Conservation (phyloP, 2,888 invertebrate genomes). For the Chromoteleia sp. region DNA sequence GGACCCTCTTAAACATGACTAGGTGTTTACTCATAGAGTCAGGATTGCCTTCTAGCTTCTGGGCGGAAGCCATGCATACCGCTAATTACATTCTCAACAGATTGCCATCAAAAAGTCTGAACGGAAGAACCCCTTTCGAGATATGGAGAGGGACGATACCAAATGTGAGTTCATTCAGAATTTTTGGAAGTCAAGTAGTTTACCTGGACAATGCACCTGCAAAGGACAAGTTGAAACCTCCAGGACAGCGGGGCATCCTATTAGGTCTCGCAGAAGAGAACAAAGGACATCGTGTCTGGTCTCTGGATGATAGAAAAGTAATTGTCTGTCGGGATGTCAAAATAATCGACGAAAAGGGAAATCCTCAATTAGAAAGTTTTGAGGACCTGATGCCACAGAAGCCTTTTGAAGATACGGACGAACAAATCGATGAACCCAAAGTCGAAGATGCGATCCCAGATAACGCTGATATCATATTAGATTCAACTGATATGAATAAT, state of each 20-base stretch:
- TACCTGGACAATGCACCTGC: slow-evolving; percentile 8
- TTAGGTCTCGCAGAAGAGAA: background rate
- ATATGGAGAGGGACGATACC: background rate
- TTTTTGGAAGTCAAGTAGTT: slow-evolving; percentile 19
- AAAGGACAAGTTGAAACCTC: background rate
- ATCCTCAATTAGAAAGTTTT: too few species aligned
- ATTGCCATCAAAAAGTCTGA: background rate
- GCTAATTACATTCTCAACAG: background rate
- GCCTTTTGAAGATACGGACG: too few species aligned
- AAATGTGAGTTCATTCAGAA: slow-evolving; percentile 13
- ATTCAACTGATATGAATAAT: too few species aligned
- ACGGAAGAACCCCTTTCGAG: slow-evolving; percentile 6
- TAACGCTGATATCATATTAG: too few species aligned
- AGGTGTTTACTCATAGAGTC: background rate
- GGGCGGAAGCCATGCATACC: background rate
- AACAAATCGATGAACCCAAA: too few species aligned
- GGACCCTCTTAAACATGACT: background rate
- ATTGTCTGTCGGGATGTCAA: too few species aligned
- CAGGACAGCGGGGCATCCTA: background rate
- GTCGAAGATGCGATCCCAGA: too few species aligned
- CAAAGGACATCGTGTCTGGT: background rate
- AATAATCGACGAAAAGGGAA: too few species aligned
- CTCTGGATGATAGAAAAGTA: too few species aligned
- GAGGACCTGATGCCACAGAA: too few species aligned
- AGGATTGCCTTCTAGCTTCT: background rate